These are phyloP conservation scores for Semaprochilodus insignis DNA, from an alignment of 2,797 vertebrate genomes.

Conservation along the genomic window DNA sequence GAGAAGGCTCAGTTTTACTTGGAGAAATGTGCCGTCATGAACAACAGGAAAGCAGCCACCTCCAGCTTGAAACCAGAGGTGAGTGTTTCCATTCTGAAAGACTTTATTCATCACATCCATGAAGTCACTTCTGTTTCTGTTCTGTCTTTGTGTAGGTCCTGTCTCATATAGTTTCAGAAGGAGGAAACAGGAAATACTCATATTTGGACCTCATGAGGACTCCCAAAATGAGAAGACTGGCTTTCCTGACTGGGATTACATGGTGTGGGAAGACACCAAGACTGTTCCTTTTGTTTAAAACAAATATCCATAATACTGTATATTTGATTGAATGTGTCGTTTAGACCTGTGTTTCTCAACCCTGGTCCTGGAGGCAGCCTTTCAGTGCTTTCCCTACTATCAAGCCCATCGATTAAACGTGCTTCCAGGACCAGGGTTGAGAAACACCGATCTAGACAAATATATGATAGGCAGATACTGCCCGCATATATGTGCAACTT, in stretches of 20 bases:
- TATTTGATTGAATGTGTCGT: background rate
- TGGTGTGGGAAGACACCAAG: constrained; percentile 68
- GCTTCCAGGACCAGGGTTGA: too few relatives aligned
- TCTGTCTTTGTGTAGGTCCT: constrained; percentile 37
- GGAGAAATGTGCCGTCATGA: constrained; percentile 76
- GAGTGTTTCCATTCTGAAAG: background rate
- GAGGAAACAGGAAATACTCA: constrained; percentile 65
- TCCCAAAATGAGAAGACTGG: constrained; percentile 73
- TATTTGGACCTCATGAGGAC: constrained; percentile 79
- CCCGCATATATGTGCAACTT: background rate
- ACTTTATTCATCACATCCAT: background rate
- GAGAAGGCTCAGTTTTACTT: constrained; percentile 68
- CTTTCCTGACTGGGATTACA: constrained; percentile 72
- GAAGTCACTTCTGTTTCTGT: background rate
- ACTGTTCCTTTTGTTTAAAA: background rate
- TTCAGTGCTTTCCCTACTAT: too few relatives aligned
- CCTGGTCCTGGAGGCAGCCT: too few relatives aligned
- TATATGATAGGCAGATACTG: background rate
- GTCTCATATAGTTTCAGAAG: constrained; percentile 61
- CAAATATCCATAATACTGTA: too few relatives aligned
- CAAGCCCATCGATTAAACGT: too few relatives aligned
- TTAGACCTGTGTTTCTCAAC: background rate
- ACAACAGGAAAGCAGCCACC: constrained; percentile 57
- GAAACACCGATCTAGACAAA: too few relatives aligned
- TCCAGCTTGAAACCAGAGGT: constrained; percentile 73